phyloP scores from a whole-genome alignment of 2,888 invertebrate genomes.

The Lepidochrysops patricia region DNA sequence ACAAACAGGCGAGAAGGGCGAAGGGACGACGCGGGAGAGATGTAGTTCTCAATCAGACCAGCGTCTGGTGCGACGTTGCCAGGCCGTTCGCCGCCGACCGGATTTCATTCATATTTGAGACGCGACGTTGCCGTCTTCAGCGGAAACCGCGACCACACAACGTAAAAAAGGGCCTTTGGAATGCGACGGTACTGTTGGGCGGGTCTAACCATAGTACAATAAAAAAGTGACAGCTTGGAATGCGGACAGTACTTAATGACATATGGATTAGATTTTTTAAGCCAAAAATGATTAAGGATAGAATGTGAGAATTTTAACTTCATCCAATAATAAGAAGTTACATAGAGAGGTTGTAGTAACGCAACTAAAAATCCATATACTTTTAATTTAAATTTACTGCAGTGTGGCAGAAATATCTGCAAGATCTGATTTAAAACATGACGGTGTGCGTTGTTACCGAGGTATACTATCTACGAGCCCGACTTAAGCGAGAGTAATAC shows the following conservation, averaged over 20 bases:
- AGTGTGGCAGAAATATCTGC: background rate
- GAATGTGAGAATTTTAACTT: background rate
- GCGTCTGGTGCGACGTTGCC: conserved; percentile 71
- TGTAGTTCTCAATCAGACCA: conserved; percentile 69
- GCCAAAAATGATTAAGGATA: background rate
- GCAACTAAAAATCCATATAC: background rate
- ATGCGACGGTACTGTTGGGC: conserved; percentile 71
- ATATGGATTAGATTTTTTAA: background rate
- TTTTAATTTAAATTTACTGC: background rate
- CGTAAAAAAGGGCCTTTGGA: conserved; percentile 71
- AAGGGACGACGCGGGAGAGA: conserved; percentile 60
- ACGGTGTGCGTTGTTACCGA: background rate
- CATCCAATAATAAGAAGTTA: background rate
- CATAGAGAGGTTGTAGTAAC: background rate
- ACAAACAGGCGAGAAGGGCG: conserved; percentile 32
- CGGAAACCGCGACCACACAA: conserved; percentile 74
- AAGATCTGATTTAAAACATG: background rate
- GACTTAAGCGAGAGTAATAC: conserved; percentile 22
- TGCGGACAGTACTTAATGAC: conserved; percentile 49
- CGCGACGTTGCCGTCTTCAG: conserved; percentile 71
- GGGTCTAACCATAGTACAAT: conserved; percentile 59
- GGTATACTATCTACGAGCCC: conserved; percentile 11
- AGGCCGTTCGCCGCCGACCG: conserved; percentile 59
- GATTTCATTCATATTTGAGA: conserved; percentile 74
- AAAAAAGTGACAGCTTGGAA: conserved; percentile 59